phyloP scores from a whole-genome alignment of 2,113 vertebrate species.

The Sminthopsis crassicaudata region DNA sequence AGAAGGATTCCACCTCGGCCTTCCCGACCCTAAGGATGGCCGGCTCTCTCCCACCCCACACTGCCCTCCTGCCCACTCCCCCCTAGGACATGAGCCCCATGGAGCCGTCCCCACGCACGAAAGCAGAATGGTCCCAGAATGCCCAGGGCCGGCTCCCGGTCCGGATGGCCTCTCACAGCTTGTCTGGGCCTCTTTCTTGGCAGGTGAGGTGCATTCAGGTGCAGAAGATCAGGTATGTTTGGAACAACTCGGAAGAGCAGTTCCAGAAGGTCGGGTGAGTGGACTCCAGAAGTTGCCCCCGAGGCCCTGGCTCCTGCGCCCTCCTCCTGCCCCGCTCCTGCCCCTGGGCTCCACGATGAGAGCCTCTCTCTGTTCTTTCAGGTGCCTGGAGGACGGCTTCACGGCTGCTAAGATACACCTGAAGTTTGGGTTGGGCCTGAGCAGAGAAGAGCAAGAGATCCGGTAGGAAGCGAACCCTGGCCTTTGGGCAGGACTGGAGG shows the following conservation, averaged over 20 bases:
- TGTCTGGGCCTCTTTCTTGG: slow-evolving; percentile 61
- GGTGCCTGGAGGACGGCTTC: slow-evolving; percentile 84
- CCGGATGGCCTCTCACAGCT: neutral
- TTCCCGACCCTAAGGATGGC: neutral
- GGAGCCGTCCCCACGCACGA: neutral
- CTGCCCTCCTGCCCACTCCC: too few species aligned
- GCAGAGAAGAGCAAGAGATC: slow-evolving; percentile 80
- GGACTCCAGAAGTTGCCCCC: neutral
- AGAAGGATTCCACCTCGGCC: neutral
- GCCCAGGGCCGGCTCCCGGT: neutral
- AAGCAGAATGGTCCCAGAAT: neutral
- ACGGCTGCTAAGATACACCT: slow-evolving; percentile 84
- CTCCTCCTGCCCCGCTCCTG: neutral
- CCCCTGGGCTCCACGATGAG: slow-evolving; percentile 23
- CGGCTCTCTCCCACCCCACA: neutral
- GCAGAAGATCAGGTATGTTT: slow-evolving; percentile 87
- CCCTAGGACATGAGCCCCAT: neutral
- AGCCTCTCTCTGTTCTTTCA: slow-evolving; percentile 71
- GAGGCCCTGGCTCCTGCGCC: slow-evolving; percentile 12
- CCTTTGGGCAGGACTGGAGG: too few species aligned
- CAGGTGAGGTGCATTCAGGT: slow-evolving; percentile 86
- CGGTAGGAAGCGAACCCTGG: slow-evolving; percentile 77
- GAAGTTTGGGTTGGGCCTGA: slow-evolving; percentile 85
- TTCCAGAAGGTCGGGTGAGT: slow-evolving; percentile 88
- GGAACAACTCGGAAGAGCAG: slow-evolving; percentile 81